phyloP scores from a whole-genome alignment of 2,888 invertebrate species.

The Callosobruchus maculatus region DNA sequence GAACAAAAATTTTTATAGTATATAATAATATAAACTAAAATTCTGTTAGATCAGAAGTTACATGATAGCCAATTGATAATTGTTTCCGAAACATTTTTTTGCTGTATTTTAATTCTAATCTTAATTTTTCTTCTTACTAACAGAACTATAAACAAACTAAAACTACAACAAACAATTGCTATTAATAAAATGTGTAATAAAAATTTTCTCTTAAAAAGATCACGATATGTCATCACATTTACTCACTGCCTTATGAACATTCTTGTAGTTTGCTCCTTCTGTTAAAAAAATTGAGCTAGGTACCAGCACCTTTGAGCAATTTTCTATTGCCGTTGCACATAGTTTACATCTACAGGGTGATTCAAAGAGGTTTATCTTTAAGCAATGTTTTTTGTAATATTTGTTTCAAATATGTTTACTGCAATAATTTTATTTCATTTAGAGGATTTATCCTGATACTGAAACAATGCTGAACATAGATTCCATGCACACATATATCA shows the following conservation, averaged over 20 bases:
- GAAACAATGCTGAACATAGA: too few relatives aligned
- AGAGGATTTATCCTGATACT: too few relatives aligned
- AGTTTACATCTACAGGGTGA: neutral
- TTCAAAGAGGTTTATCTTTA: neutral
- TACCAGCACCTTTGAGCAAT: conserved; percentile 17
- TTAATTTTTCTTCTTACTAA: neutral
- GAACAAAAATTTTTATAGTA: neutral
- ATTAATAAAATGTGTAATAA: neutral
- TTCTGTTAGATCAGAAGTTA: neutral
- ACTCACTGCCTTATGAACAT: conserved; percentile 6
- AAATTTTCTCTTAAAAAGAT: conserved; percentile 7
- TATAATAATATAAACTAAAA: neutral
- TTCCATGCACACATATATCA: too few relatives aligned
- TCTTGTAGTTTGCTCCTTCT: neutral
- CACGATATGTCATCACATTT: conserved; percentile 12
- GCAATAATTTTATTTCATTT: too few relatives aligned
- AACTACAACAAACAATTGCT: neutral
- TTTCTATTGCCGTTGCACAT: conserved; percentile 15
- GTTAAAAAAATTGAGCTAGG: conserved; percentile 13
- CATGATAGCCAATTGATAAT: too few relatives aligned
- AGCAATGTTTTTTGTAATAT: neutral
- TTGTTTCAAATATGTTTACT: neutral
- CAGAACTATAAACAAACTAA: neutral
- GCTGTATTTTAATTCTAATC: neutral
- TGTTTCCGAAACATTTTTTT: neutral